Percentiles rank a stretch among this genome's conserved stretches.
These are phyloP conservation scores for Temnothorax ravouxi DNA, from an alignment of 2,888 invertebrate genomes.

Conservation along the genomic window DNA sequence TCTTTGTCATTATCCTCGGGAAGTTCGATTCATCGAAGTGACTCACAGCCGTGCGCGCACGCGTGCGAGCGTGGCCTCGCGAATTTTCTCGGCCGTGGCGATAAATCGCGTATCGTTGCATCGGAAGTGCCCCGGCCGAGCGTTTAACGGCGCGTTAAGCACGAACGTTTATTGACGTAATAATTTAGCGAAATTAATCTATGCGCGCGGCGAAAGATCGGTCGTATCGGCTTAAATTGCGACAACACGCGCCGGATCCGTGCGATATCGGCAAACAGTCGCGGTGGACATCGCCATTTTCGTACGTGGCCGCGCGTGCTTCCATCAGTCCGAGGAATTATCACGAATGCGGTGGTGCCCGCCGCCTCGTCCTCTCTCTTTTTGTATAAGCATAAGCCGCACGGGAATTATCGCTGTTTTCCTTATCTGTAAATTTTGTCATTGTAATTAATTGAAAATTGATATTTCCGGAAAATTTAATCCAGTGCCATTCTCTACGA, in stretches of 20 bases:
- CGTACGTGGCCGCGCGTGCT: conserved; percentile 52
- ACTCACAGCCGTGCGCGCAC: conserved; percentile 50
- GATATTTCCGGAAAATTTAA: conserved; percentile 7
- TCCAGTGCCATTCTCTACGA: neutral
- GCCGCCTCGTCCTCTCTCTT: conserved; percentile 24
- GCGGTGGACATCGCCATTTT: conserved; percentile 48
- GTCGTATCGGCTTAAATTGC: conserved; percentile 48
- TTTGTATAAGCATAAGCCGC: neutral
- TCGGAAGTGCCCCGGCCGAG: conserved; percentile 69
- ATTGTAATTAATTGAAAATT: conserved; percentile 15
- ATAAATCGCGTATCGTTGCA: conserved; percentile 65
- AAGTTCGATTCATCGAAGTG: conserved; percentile 50
- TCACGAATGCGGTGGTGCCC: conserved; percentile 29
- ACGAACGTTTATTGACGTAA: conserved; percentile 71
- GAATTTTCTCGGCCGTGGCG: conserved; percentile 62
- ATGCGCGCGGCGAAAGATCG: conserved; percentile 62
- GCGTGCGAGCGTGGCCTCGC: conserved; percentile 26
- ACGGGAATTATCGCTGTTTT: conserved; percentile 7
- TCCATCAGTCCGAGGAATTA: conserved; percentile 41
- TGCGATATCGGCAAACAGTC: conserved; percentile 52
- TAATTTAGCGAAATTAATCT: conserved; percentile 72
- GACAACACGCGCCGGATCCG: conserved; percentile 50
- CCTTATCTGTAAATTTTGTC: neutral
- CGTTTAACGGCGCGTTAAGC: conserved; percentile 60
- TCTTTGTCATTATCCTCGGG: conserved; percentile 37